Base-by-base conservation (phyloP, 2,113 vertebrate species). In the Isichthys henryi region DNA sequence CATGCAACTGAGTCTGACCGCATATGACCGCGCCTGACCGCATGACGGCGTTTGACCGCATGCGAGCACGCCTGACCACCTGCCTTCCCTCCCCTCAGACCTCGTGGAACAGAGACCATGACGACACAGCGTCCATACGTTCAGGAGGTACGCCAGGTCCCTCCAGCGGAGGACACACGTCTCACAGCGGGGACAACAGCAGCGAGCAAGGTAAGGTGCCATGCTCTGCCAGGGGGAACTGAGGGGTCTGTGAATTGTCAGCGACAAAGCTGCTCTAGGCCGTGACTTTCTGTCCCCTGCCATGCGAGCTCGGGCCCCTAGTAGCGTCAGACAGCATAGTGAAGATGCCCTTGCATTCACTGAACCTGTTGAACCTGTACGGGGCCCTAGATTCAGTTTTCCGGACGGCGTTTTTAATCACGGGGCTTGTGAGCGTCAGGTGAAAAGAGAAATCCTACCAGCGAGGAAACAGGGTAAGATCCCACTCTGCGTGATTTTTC, bases 181-280 rank as follows among this genome's bases (percentile, higher is more conserved):
- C 97, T 15, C 97, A 98, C 94, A 98, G 97, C 0, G 97, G 97
- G n/a, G 97, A 98, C 93, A 97, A 98, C 95, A 97, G 97, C 96
- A 98, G 97, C 89, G 97, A 98, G 92, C 97, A 97, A 96, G 97
- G 97, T 98, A 96, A 96, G 95, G 56, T 23, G 92, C 52, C 9
- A 46, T 7, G 11, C 31, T 43, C 17, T 49, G 87, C 15, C 2
- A 0, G 45, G 8, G 35, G 27, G 50, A 11, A 1, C 19, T 15
- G 27, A 9, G 74, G 2, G 62, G 31, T 35, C 88, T 77, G 91
- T 86, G 56, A 82, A 84, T 48, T 45, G 88, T 52, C 35, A 82
- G 46, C 86, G 88, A 90, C 88, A 62, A 91, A 88, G 62, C 53
- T 52, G 86, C 15, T 70, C 89, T 77, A 46, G 80, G 80, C 7